Conservation (phyloP, 2,888 invertebrate species). For the Monoplex corrugatus region DNA sequence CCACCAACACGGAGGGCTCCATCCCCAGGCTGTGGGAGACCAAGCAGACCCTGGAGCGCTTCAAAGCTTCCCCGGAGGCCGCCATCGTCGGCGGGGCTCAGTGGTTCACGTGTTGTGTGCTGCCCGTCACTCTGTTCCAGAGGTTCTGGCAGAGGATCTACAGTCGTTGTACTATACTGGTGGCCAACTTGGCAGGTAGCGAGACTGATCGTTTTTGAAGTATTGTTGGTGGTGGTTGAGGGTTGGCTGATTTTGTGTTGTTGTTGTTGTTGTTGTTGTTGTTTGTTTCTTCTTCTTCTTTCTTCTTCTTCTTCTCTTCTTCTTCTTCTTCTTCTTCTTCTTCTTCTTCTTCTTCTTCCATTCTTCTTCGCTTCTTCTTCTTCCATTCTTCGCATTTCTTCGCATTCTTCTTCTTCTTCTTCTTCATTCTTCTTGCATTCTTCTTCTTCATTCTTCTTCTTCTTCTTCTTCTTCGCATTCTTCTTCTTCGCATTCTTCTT, state of each 20-base stretch:
- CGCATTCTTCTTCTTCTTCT: too few relatives aligned
- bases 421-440: too few relatives aligned
- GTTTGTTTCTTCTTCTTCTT: not conserved
- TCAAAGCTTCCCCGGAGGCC: constrained; percentile 83
- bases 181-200: constrained; percentile 39
- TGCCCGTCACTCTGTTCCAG: constrained; percentile 77
- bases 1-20: constrained; percentile 84
- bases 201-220: not conserved
- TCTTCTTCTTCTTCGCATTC: too few relatives aligned
- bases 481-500: too few relatives aligned
- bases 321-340: not conserved
- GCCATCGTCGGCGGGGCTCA: constrained; percentile 83
- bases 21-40: constrained; percentile 85
- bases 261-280: not conserved
- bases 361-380: not conserved
- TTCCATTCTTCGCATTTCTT: too few relatives aligned
- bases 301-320: too few relatives aligned
- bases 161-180: constrained; percentile 41
- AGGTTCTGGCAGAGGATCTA: constrained; percentile 74
- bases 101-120: constrained; percentile 81
- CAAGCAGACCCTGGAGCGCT: constrained; percentile 83
- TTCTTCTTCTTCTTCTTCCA: not conserved
- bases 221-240: not conserved
- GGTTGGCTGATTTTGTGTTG: not conserved
- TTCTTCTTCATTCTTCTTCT: too few relatives aligned